Conservation (phyloP, 2,113 vertebrate genomes). For the Bungarus multicinctus region DNA sequence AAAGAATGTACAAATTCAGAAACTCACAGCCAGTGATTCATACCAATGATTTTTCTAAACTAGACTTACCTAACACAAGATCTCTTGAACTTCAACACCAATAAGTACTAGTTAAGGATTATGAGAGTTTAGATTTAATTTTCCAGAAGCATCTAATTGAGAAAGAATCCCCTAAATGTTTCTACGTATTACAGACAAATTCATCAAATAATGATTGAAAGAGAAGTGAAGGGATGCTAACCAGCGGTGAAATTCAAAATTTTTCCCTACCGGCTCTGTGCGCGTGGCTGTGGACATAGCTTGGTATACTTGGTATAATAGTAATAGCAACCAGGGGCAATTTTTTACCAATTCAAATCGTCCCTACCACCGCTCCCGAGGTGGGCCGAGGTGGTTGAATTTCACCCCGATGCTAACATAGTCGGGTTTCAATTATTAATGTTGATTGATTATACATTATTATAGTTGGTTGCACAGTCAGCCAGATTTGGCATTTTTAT, state of each 20-base stretch:
- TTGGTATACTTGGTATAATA: no score
- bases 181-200: not conserved
- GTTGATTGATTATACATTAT: not conserved
- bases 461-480: not conserved
- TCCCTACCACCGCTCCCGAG: no score
- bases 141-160: not conserved
- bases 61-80: not conserved
- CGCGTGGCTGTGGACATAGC: no score
- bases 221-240: conserved; percentile 18
- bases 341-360: no score
- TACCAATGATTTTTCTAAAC: not conserved
- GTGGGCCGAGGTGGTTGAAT: no score
- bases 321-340: no score
- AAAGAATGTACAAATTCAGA: not conserved
- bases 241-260: no score
- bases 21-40: not conserved
- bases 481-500: not conserved
- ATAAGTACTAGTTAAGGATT: not conserved
- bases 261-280: no score
- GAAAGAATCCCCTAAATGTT: not conserved
- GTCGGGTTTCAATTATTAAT: not conserved
- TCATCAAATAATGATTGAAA: conserved; percentile 23
- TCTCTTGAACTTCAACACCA: not conserved
- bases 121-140: not conserved
- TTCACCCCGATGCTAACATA: not conserved